Evolutionary conservation across 2,888 invertebrate species (phyloP).

Genomic region (Pterobdella sp.): DNA sequence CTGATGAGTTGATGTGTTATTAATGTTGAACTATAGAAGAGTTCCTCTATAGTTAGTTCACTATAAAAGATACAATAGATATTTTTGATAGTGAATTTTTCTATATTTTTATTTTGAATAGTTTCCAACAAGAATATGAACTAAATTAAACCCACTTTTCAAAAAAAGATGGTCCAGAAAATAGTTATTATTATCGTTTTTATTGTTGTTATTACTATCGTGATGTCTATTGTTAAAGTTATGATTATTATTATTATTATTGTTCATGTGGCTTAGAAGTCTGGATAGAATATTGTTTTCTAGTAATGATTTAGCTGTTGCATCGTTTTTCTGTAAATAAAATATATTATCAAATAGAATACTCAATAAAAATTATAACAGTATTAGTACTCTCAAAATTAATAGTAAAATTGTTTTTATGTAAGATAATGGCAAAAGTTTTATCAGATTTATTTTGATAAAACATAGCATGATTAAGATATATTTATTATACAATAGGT

Average conservation of each 20-base stretch:
- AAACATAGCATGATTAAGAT: too few species aligned
- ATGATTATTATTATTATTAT: not conserved
- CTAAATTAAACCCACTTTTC: not conserved
- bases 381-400: too few species aligned
- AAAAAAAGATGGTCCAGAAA: not conserved
- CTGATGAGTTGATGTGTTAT: not conserved
- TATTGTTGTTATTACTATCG: not conserved
- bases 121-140: not conserved
- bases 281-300: not conserved
- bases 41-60: too few species aligned
- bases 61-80: too few species aligned
- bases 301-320: not conserved
- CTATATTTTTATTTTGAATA: not conserved
- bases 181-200: not conserved
- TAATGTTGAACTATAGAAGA: not conserved
- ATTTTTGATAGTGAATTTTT: too few species aligned
- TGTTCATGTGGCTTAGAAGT: not conserved
- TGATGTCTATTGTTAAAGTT: not conserved
- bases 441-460: too few species aligned
- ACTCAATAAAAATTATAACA: too few species aligned
- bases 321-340: not conserved
- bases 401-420: too few species aligned
- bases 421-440: too few species aligned
- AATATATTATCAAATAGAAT: not conserved
- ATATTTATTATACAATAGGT: too few species aligned